Percentiles rank a stretch among this genome's conserved stretches.
These are phyloP conservation scores for Varanus komodoensis DNA, from an alignment of 2,113 vertebrate species.

Conservation along the genomic window DNA sequence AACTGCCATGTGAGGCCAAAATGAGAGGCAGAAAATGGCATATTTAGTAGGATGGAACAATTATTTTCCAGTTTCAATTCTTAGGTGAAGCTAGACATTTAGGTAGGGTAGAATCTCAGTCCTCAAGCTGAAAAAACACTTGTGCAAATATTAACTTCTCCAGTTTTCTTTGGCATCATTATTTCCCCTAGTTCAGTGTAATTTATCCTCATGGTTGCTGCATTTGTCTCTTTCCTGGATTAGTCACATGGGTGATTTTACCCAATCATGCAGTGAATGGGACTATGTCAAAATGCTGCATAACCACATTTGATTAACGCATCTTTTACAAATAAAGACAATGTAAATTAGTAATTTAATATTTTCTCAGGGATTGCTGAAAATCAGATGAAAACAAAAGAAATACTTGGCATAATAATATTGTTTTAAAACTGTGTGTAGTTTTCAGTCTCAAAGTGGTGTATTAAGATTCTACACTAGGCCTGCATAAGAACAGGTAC, in stretches of 20 bases:
- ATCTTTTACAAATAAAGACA: not conserved
- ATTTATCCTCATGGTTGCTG: not conserved
- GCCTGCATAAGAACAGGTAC: not conserved
- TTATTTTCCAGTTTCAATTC: not conserved
- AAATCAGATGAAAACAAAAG: not conserved
- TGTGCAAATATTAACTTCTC: not conserved
- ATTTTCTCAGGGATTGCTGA: not conserved
- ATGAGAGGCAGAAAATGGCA: not conserved
- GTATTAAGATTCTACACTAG: not conserved
- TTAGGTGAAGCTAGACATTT: not conserved
- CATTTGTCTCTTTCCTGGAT: not conserved
- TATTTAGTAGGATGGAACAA: not conserved
- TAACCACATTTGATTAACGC: not conserved
- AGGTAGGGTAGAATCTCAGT: not conserved
- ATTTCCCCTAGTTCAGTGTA: not conserved
- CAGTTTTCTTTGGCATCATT: not conserved
- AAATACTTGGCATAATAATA: not conserved
- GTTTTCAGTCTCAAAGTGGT: not conserved
- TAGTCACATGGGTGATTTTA: not conserved
- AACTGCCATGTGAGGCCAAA: not conserved
- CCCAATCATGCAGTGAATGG: not conserved
- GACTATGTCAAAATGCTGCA: not conserved
- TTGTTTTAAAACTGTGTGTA: not conserved
- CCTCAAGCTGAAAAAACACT: not conserved
- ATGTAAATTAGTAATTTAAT: not conserved